A percentile compares a stretch with the other conserved stretches of the same genome.
These are phyloP conservation scores for Drosophila paulistorum DNA, from an alignment of 1,140 invertebrate species.

Conservation along the genomic window DNA sequence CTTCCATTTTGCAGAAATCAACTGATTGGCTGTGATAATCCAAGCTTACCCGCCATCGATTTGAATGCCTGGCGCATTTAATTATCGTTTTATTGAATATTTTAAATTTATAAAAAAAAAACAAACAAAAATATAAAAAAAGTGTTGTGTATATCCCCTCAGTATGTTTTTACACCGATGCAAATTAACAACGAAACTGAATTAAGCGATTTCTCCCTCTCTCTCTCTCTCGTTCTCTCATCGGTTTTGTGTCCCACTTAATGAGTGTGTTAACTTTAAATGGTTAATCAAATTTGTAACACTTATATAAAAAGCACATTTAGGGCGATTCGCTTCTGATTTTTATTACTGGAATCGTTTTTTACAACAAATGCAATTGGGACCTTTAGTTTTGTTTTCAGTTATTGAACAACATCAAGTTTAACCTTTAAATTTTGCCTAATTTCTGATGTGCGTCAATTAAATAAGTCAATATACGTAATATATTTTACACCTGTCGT, in stretches of 20 bases:
- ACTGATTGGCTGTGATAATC: slow-evolving; percentile 84
- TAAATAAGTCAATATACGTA: slow-evolving; percentile 50
- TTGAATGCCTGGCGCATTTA: slow-evolving; percentile 78
- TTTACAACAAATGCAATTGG: background rate
- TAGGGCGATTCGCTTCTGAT: background rate
- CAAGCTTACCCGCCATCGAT: slow-evolving; percentile 82
- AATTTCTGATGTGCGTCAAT: slow-evolving; percentile 33
- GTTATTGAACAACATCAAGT: background rate
- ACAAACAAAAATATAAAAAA: background rate
- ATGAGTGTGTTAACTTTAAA: background rate
- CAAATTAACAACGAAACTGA: background rate
- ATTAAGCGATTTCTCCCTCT: slow-evolving; percentile 4
- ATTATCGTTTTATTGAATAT: slow-evolving; percentile 31
- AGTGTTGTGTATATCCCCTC: slow-evolving; percentile 35
- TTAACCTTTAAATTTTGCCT: slow-evolving; percentile 28
- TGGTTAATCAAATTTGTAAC: background rate
- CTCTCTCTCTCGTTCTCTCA: background rate
- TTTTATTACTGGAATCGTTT: background rate
- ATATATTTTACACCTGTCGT: slow-evolving; percentile 49
- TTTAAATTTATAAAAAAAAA: slow-evolving; percentile 23
- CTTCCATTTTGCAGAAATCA: slow-evolving; percentile 84
- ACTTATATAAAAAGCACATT: slow-evolving; percentile 2
- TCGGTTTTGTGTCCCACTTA: background rate
- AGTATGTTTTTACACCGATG: background rate
- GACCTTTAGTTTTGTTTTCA: slow-evolving; percentile 8